A percentile compares a stretch with the other conserved stretches of the same genome.
These are phyloP conservation scores for Macrocentrus cingulum DNA, from an alignment of 1,140 invertebrate genomes.

Conservation along the genomic window DNA sequence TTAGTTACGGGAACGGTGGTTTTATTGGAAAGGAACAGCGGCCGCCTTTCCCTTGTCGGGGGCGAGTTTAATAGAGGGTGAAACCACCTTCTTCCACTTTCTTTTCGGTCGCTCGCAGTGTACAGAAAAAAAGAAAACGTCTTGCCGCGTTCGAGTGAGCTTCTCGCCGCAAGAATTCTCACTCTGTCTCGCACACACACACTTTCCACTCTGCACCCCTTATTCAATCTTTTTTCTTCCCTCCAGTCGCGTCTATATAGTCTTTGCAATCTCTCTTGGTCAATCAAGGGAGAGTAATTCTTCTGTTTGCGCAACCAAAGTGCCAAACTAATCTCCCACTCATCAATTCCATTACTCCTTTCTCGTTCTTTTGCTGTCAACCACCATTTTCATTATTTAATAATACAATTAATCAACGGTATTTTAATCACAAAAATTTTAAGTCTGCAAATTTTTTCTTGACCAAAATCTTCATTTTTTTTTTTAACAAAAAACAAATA, in stretches of 20 bases:
- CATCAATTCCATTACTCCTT: slow-evolving; percentile 29
- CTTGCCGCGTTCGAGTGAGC: slow-evolving; percentile 4
- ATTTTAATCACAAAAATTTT: not conserved
- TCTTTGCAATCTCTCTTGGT: slow-evolving; percentile 33
- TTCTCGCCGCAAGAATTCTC: slow-evolving; percentile 22
- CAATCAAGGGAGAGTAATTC: slow-evolving; percentile 32
- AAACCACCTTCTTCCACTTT: slow-evolving; percentile 52
- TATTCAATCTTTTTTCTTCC: slow-evolving; percentile 17
- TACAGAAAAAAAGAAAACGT: not conserved
- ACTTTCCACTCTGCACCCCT: slow-evolving; percentile 27
- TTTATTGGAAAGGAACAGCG: slow-evolving; percentile 44
- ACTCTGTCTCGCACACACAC: slow-evolving; percentile 26
- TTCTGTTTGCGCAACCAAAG: slow-evolving; percentile 32
- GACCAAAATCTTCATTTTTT: no score
- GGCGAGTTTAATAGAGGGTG: slow-evolving; percentile 60
- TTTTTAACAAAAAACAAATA: no score
- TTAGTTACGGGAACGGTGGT: slow-evolving; percentile 28
- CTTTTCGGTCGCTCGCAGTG: slow-evolving; percentile 14
- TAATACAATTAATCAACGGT: not conserved
- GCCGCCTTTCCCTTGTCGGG: slow-evolving; percentile 57
- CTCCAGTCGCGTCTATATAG: slow-evolving; percentile 5
- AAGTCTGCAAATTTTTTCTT: not conserved
- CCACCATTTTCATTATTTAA: not conserved
- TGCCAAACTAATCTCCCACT: slow-evolving; percentile 33
- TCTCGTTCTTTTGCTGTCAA: slow-evolving; percentile 13